Evolutionary conservation across 2,888 invertebrate genomes (phyloP).

Genomic region (Orchesella flavescens): DNA sequence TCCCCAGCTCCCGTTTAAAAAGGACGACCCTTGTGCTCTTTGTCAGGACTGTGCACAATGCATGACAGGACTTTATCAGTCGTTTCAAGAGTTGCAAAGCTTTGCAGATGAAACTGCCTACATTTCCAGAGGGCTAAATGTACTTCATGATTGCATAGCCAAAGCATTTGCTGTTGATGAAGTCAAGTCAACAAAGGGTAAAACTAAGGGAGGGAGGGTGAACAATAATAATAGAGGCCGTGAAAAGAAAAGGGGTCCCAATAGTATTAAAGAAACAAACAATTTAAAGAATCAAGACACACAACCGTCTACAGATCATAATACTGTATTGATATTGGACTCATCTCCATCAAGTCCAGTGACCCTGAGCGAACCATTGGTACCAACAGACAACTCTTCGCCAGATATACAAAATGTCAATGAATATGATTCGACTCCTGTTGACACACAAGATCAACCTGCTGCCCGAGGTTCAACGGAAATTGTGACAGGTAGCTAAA

Average conservation of each 20-base stretch:
- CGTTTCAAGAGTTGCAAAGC: conserved; percentile 37
- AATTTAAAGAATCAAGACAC: neutral
- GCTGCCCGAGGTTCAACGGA: neutral
- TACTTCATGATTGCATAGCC: neutral
- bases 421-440: too few relatives aligned
- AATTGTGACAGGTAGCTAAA: neutral
- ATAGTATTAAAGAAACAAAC: neutral
- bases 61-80: conserved; percentile 26
- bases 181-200: neutral
- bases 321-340: too few relatives aligned
- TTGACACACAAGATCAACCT: neutral
- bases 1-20: conserved; percentile 5
- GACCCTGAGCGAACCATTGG: too few relatives aligned
- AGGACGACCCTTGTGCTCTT: conserved; percentile 33
- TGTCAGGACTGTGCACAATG: conserved; percentile 34
- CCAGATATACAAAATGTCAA: neutral
- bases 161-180: neutral
- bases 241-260: neutral
- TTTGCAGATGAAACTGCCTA: conserved; percentile 23
- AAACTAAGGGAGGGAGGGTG: neutral
- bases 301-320: neutral
- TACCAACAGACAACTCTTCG: neutral
- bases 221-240: too few relatives aligned
- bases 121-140: conserved; percentile 30
- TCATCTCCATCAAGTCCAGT: too few relatives aligned